A percentile compares a stretch with the other conserved stretches of the same genome.
phyloP scores from a whole-genome alignment of 2,888 invertebrate species.

The Thumatha senex region DNA sequence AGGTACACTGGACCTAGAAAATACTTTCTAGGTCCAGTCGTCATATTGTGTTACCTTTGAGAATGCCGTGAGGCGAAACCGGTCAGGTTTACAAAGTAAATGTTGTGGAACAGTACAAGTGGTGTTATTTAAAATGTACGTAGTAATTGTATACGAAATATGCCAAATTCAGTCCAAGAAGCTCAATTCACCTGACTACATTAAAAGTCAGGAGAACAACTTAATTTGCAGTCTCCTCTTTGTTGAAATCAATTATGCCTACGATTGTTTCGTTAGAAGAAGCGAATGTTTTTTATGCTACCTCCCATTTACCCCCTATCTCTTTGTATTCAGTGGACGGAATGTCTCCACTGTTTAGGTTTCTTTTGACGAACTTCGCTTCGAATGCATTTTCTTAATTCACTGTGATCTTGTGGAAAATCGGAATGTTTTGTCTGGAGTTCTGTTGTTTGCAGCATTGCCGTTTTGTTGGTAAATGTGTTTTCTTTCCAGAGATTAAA shows the following conservation, averaged over 20 bases:
- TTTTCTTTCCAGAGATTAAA: slow-evolving; percentile 5
- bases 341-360: slow-evolving; percentile 69
- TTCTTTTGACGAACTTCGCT: slow-evolving; percentile 79
- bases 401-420: slow-evolving; percentile 38
- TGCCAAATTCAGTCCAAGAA: not conserved
- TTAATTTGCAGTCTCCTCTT: slow-evolving; percentile 72
- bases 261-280: slow-evolving; percentile 81
- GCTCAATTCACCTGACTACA: slow-evolving; percentile 22
- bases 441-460: slow-evolving; percentile 14
- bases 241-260: slow-evolving; percentile 81
- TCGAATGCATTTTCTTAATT: slow-evolving; percentile 56
- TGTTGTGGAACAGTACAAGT: too few species aligned
- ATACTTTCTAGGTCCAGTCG: too few species aligned
- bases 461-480: slow-evolving; percentile 12
- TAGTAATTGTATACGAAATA: too few species aligned
- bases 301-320: slow-evolving; percentile 12
- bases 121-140: too few species aligned
- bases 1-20: too few species aligned
- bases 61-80: too few species aligned
- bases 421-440: slow-evolving; percentile 29
- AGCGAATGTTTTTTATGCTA: slow-evolving; percentile 70
- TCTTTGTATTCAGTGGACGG: slow-evolving; percentile 73
- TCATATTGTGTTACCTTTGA: too few species aligned
- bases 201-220: slow-evolving; percentile 41
- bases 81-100: too few species aligned